phyloP scores from a whole-genome alignment of 1,140 invertebrate genomes.

The Steinernema feltiae region DNA sequence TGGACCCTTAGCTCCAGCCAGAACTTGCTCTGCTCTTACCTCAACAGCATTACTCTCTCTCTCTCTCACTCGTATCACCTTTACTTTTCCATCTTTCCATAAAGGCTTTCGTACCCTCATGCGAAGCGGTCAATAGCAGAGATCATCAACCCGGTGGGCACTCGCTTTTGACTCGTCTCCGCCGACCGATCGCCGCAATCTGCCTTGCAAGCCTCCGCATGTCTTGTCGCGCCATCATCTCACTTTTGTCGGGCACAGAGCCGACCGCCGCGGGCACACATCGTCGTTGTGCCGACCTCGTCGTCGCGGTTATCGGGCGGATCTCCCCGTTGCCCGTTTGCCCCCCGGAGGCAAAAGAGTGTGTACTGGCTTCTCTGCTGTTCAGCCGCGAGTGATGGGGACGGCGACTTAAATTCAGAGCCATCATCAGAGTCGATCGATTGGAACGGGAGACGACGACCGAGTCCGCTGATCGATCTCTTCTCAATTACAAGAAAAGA shows the following conservation, averaged over 20 bases:
- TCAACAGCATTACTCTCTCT: too few species aligned
- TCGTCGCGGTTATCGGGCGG: not conserved
- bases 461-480: constrained; percentile 10
- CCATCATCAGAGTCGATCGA: constrained; percentile 1
- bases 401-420: not conserved
- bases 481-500: constrained; percentile 3
- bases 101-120: too few species aligned
- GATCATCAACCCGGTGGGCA: not conserved
- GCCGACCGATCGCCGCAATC: not conserved
- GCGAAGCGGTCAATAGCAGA: not conserved
- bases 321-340: not conserved
- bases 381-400: not conserved
- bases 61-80: too few species aligned
- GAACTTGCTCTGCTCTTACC: too few species aligned
- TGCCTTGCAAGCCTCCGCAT: not conserved
- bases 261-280: too few species aligned
- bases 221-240: too few species aligned
- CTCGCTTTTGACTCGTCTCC: not conserved
- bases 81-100: too few species aligned
- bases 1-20: too few species aligned
- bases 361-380: not conserved
- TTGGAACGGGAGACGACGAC: not conserved
- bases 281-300: not conserved
- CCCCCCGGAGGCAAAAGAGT: not conserved
- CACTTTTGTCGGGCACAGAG: too few species aligned